Conservation (phyloP, 2,888 invertebrate species). For the Galeruca laticollis region DNA sequence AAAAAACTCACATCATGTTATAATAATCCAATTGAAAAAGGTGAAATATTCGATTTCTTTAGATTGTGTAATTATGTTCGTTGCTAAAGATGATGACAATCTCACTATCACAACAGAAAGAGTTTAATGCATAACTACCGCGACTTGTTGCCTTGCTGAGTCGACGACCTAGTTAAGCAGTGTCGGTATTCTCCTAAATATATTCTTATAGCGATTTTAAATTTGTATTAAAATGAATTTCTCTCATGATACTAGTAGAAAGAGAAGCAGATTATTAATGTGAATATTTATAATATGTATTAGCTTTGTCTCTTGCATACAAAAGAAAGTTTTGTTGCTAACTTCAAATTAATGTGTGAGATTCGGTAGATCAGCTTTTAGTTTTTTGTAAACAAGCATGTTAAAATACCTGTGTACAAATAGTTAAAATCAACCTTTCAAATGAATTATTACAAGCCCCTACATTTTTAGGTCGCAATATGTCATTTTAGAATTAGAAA, state of each 20-base stretch:
- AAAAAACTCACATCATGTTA: no score
- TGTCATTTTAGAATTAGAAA: no score
- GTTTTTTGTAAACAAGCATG: no score
- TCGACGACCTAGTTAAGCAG: not conserved
- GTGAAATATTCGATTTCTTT: not conserved
- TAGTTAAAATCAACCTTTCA: no score
- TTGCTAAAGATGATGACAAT: slow-evolving; percentile 1
- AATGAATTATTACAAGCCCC: no score
- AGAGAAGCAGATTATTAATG: not conserved
- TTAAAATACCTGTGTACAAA: no score
- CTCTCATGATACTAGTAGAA: not conserved
- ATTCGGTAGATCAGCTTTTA: no score
- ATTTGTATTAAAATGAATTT: not conserved
- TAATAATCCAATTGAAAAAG: not conserved
- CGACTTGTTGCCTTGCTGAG: not conserved
- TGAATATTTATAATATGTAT: no score
- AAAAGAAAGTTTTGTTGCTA: no score
- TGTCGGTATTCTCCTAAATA: not conserved
- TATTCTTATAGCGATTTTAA: not conserved
- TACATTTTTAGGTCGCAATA: no score
- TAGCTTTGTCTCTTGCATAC: not conserved
- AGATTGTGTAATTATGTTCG: not conserved
- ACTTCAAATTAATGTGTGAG: no score
- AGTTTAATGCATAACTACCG: not conserved
- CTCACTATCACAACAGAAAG: slow-evolving; percentile 3